Evolutionary conservation across 2,888 invertebrate genomes (phyloP).

Genomic region (Alloscopus bannaensis): DNA sequence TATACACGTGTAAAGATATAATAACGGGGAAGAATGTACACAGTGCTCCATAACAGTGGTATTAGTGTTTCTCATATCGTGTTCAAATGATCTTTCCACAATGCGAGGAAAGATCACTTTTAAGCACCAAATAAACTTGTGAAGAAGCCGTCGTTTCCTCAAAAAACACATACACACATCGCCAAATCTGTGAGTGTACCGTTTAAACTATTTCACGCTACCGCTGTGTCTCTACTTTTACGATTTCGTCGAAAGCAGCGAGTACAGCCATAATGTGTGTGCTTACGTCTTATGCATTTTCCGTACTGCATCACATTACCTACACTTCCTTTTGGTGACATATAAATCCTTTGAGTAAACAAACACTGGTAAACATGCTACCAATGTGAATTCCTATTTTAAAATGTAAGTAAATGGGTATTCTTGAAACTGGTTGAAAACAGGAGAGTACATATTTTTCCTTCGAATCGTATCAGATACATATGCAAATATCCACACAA

Average conservation of each 20-base stretch:
- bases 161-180: too few relatives aligned
- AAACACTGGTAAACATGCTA: slow-evolving; percentile 45
- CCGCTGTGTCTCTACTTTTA: neutral
- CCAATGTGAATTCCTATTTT: neutral
- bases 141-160: neutral
- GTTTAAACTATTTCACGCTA: too few relatives aligned
- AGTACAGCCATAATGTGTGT: too few relatives aligned
- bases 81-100: neutral
- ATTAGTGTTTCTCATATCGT: neutral
- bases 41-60: too few relatives aligned
- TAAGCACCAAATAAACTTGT: neutral
- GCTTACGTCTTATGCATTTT: neutral
- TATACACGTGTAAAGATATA: too few relatives aligned
- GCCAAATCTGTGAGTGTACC: too few relatives aligned
- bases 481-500: too few relatives aligned
- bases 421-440: slow-evolving; percentile 8
- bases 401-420: slow-evolving; percentile 21
- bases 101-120: neutral
- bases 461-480: too few relatives aligned
- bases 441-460: too few relatives aligned
- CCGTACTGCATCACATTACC: neutral
- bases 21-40: too few relatives aligned
- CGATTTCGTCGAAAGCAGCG: too few relatives aligned
- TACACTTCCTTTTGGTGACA: slow-evolving; percentile 36
- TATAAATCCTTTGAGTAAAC: slow-evolving; percentile 55